phyloP scores from a whole-genome alignment of 2,113 vertebrate species.

The Trachemys scripta region DNA sequence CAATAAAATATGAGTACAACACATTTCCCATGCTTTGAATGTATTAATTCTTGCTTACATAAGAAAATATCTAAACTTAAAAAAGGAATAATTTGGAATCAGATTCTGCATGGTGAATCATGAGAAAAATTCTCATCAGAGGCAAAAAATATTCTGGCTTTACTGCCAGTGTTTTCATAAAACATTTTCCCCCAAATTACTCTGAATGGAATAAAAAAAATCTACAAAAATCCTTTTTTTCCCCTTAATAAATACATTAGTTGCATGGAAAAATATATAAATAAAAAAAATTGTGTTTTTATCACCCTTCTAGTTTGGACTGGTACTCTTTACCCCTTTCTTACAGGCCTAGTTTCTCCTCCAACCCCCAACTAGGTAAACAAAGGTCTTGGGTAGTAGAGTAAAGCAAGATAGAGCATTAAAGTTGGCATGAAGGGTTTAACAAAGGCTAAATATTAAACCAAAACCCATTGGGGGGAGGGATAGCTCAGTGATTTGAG shows the following conservation, averaged over 20 bases:
- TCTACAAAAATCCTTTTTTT: background rate
- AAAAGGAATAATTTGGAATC: constrained; percentile 67
- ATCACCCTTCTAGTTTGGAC: background rate
- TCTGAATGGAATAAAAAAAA: background rate
- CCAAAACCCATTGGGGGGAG: background rate
- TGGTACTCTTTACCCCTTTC: background rate
- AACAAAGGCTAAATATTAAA: background rate
- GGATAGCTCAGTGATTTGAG: too few relatives aligned
- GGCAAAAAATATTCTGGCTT: constrained; percentile 53
- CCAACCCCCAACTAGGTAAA: background rate
- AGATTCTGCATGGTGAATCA: constrained; percentile 64
- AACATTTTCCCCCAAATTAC: constrained; percentile 51
- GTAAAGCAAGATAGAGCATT: background rate
- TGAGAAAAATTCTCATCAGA: constrained; percentile 57
- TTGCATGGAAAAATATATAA: background rate
- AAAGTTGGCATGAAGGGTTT: too few relatives aligned
- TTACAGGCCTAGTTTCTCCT: background rate
- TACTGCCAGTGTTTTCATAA: constrained; percentile 64
- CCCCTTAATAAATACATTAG: background rate
- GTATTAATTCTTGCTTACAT: constrained; percentile 68
- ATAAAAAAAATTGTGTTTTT: background rate
- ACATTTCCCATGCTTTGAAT: constrained; percentile 61
- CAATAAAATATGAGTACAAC: constrained; percentile 55
- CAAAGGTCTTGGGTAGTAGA: background rate
- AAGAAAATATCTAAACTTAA: constrained; percentile 73